A percentile compares a stretch with the other conserved stretches of the same genome.
These are phyloP conservation scores for Rotaria sp. DNA, from an alignment of 2,888 invertebrate species.

Conservation along the genomic window DNA sequence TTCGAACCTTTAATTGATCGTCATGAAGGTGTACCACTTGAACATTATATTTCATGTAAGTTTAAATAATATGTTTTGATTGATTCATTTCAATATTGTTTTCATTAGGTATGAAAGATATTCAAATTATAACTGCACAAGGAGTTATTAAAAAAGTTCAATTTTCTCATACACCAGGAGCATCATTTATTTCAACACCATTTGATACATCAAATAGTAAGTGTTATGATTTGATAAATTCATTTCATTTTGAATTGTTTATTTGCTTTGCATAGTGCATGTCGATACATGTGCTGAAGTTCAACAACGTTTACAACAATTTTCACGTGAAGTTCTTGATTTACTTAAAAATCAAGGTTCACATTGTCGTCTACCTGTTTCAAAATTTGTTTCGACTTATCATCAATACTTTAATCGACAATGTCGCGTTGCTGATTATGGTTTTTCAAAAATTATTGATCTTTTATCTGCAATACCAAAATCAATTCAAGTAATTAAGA, in stretches of 20 bases:
- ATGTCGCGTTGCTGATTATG: constrained; percentile 41
- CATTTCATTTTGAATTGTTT: not conserved
- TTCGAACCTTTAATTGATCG: constrained; percentile 43
- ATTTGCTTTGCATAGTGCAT: not conserved
- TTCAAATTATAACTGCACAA: not conserved
- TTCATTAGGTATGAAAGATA: not conserved
- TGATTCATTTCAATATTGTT: not conserved
- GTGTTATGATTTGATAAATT: too few species aligned
- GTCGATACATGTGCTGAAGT: constrained; percentile 9
- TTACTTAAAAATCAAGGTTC: constrained; percentile 69
- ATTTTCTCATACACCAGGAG: not conserved
- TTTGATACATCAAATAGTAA: constrained; percentile 13
- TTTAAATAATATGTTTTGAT: not conserved
- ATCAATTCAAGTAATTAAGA: constrained; percentile 32
- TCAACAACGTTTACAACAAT: constrained; percentile 60
- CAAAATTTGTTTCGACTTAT: constrained; percentile 38
- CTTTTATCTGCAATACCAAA: constrained; percentile 34
- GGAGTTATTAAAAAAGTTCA: constrained; percentile 20
- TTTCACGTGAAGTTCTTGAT: constrained; percentile 77
- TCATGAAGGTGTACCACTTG: constrained; percentile 70
- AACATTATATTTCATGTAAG: constrained; percentile 74
- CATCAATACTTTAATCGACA: constrained; percentile 39
- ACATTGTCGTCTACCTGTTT: constrained; percentile 59
- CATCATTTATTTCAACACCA: not conserved
- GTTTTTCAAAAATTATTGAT: constrained; percentile 39